phyloP scores from a whole-genome alignment of 2,888 invertebrate genomes.

The Apoda limacodes region DNA sequence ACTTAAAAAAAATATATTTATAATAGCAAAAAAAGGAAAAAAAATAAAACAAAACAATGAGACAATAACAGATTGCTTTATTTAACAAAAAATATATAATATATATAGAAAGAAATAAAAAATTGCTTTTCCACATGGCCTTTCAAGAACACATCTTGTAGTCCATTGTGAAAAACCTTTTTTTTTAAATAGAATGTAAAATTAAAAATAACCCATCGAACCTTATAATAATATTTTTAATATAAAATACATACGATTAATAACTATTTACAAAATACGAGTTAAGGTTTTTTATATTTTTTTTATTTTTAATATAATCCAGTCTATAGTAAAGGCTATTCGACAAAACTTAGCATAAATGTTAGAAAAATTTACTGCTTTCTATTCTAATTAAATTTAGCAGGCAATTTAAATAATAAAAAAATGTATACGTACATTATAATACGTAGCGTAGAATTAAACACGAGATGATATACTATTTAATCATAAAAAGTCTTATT shows the following conservation, averaged over 20 bases:
- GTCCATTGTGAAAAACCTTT: constrained; percentile 49
- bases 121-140: constrained; percentile 55
- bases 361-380: constrained; percentile 55
- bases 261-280: constrained; percentile 69
- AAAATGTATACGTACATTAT: no score
- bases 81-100: constrained; percentile 71
- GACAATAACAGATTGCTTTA: constrained; percentile 70
- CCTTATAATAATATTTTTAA: constrained; percentile 62
- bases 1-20: constrained; percentile 23
- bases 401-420: constrained; percentile 59
- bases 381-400: constrained; percentile 35
- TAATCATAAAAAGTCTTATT: no score
- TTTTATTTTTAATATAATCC: constrained; percentile 64
- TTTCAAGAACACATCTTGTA: constrained; percentile 29
- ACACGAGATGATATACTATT: no score
- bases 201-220: constrained; percentile 68
- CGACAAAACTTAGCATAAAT: constrained; percentile 62
- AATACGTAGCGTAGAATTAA: no score
- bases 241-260: constrained; percentile 69
- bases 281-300: constrained; percentile 64
- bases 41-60: constrained; percentile 59
- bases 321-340: constrained; percentile 70
- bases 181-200: constrained; percentile 58
- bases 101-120: constrained; percentile 59
- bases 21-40: constrained; percentile 29